phyloP scores from a whole-genome alignment of 2,797 vertebrate genomes.

The Bradypus variegatus region DNA sequence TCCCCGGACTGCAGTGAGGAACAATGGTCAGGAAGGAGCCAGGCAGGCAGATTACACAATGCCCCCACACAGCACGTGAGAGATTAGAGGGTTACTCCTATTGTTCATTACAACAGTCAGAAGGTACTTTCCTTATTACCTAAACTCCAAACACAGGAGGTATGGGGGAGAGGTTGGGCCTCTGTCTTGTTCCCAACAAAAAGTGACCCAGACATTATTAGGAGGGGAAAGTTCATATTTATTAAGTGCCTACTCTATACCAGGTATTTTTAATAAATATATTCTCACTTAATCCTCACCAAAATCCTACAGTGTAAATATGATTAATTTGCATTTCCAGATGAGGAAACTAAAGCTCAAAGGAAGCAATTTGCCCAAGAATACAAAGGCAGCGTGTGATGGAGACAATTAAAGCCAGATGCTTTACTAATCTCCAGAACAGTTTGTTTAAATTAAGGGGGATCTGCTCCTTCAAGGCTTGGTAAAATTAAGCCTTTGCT shows the following conservation, averaged over 20 bases:
- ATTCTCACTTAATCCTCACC: slow-evolving; percentile 8
- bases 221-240: slow-evolving; percentile 15
- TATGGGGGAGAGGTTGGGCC: background rate
- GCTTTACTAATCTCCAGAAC: background rate
- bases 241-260: slow-evolving; percentile 7
- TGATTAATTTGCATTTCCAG: slow-evolving; percentile 22
- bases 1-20: background rate
- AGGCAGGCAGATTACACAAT: slow-evolving; percentile 8
- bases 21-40: slow-evolving; percentile 40
- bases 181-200: background rate
- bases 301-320: background rate
- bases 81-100: slow-evolving; percentile 11
- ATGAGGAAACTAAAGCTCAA: slow-evolving; percentile 35
- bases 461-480: background rate
- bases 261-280: background rate
- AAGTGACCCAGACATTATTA: slow-evolving; percentile 10
- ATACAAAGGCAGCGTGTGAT: background rate
- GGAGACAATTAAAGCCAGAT: slow-evolving; percentile 1
- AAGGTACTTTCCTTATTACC: slow-evolving; percentile 26
- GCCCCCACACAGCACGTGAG: background rate
- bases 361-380: slow-evolving; percentile 24
- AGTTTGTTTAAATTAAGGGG: background rate
- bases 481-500: background rate
- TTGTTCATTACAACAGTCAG: background rate
- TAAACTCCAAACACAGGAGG: background rate